Conservation (phyloP, 2,797 vertebrate species). For the Denticeps clupeoides region DNA sequence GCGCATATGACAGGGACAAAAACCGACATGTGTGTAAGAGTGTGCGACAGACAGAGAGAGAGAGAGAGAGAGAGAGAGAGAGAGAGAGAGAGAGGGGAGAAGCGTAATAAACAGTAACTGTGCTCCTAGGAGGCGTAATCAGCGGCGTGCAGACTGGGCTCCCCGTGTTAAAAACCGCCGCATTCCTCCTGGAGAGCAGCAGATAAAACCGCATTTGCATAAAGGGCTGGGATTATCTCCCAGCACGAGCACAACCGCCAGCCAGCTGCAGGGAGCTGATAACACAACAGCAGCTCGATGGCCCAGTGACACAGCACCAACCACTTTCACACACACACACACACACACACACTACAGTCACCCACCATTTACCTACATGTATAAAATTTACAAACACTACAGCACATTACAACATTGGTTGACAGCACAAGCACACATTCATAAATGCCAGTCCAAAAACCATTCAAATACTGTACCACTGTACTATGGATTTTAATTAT, state of each 20-base stretch:
- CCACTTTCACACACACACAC: conserved; percentile 26
- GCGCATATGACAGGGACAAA: conserved; percentile 32
- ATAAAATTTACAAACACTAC: conserved; percentile 17
- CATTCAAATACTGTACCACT: conserved; percentile 9
- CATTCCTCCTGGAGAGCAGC: conserved; percentile 41
- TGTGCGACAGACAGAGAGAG: background rate
- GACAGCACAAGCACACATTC: conserved; percentile 13
- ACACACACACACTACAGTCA: conserved; percentile 16
- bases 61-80: background rate
- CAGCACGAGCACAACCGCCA: conserved; percentile 42
- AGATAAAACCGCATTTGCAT: conserved; percentile 47
- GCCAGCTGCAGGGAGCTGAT: conserved; percentile 45
- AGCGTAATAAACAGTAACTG: conserved; percentile 42
- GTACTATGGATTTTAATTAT: too few relatives aligned
- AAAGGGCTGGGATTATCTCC: conserved; percentile 55
- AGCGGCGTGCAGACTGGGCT: conserved; percentile 46
- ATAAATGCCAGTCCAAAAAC: conserved; percentile 12
- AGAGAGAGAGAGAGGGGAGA: conserved; percentile 13
- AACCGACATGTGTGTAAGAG: background rate
- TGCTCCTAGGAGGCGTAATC: conserved; percentile 50
- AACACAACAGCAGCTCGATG: conserved; percentile 37
- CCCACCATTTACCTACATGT: conserved; percentile 2
- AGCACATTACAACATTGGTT: conserved; percentile 5
- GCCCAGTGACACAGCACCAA: conserved; percentile 43
- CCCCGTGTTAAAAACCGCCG: conserved; percentile 46